Evolutionary conservation across 2,113 vertebrate genomes (phyloP).

Genomic region (Canis aureus): DNA sequence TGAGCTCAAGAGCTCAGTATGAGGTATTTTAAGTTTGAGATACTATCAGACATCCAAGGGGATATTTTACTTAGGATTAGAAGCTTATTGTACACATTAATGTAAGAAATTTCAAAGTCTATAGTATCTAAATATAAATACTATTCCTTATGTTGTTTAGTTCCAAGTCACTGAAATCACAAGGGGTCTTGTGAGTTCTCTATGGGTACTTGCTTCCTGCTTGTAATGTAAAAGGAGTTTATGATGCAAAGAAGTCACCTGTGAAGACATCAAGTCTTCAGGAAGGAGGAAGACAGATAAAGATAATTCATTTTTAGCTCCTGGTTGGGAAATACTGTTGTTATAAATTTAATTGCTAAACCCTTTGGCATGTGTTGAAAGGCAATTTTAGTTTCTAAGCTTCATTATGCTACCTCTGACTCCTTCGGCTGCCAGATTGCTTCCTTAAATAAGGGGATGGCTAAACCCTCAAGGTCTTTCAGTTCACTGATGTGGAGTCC

Average conservation of each 20-base stretch:
- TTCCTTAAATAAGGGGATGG: background rate
- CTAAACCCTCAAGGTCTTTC: background rate
- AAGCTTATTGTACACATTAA: background rate
- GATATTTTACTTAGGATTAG: background rate
- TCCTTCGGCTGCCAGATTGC: background rate
- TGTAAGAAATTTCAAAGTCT: background rate
- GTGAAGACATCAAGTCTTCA: background rate
- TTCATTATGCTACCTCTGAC: background rate
- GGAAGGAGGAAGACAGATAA: background rate
- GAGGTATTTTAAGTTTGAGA: background rate
- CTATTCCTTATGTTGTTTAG: background rate
- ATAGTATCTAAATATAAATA: background rate
- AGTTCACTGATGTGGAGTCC: background rate
- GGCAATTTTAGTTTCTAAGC: background rate
- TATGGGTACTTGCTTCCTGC: background rate
- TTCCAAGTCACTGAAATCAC: background rate
- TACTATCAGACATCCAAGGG: background rate
- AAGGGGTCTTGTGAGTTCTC: background rate
- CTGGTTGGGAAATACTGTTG: background rate
- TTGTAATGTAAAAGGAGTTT: background rate
- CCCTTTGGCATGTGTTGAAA: background rate
- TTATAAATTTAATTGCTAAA: conserved; percentile 15
- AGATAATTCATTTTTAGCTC: conserved; percentile 3
- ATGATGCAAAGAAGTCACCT: background rate
- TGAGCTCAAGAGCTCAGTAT: background rate